Evolutionary conservation across 2,113 vertebrate genomes (phyloP).

Genomic region (Deroptyus accipitrinus): DNA sequence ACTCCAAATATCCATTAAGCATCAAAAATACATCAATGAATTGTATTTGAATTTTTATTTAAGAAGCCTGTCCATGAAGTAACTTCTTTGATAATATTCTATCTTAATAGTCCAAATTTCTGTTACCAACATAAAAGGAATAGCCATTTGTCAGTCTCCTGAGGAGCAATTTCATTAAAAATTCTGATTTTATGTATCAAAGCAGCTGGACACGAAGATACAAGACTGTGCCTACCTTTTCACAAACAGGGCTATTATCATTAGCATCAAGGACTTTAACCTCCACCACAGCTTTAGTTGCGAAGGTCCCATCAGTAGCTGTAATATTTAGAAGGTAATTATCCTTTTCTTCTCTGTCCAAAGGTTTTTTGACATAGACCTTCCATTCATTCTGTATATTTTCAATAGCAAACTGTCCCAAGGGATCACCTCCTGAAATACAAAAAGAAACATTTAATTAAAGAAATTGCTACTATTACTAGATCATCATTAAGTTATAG

Average conservation of each 20-base stretch:
- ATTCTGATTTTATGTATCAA: constrained; percentile 69
- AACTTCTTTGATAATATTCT: neutral
- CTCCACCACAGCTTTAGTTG: constrained; percentile 90
- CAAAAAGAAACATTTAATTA: constrained; percentile 12
- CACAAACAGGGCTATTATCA: constrained; percentile 93
- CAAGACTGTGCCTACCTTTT: constrained; percentile 82
- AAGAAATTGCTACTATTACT: neutral
- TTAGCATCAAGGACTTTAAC: constrained; percentile 98
- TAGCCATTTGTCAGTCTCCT: neutral
- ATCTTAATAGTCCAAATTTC: neutral
- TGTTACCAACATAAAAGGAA: neutral
- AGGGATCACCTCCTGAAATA: constrained; percentile 88
- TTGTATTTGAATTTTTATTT: neutral
- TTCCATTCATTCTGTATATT: constrained; percentile 96
- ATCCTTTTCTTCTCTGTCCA: constrained; percentile 93
- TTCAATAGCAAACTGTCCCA: constrained; percentile 93
- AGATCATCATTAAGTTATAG: neutral
- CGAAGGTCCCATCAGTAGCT: constrained; percentile 93
- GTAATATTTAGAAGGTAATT: constrained; percentile 95
- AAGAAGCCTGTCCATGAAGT: neutral
- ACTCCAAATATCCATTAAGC: neutral
- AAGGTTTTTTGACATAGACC: constrained; percentile 90
- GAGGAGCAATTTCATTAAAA: neutral
- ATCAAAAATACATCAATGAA: neutral
- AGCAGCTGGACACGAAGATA: neutral